These are phyloP conservation scores for Ptilonorhynchus violaceus DNA, from an alignment of 2,113 vertebrate genomes.

Conservation along the genomic window DNA sequence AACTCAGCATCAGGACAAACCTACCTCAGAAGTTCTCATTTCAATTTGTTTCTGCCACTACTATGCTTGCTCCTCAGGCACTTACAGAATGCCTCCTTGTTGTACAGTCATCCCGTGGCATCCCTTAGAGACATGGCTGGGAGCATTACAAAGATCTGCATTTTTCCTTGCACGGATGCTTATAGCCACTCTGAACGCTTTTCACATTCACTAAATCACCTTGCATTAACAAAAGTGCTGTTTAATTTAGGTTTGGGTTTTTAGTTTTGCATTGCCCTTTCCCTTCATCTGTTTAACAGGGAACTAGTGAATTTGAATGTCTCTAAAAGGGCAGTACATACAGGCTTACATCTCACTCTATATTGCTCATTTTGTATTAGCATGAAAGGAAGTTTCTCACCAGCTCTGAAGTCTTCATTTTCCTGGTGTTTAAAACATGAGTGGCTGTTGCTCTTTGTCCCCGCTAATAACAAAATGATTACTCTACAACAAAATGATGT, in stretches of 20 bases:
- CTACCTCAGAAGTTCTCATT: background rate
- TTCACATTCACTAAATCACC: background rate
- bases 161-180: background rate
- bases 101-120: background rate
- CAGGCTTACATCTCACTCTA: background rate
- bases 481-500: rapidly evolving
- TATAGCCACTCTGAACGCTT: background rate
- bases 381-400: background rate
- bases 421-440: background rate
- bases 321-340: background rate
- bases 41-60: background rate
- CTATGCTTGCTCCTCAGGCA: background rate
- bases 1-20: background rate
- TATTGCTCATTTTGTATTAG: background rate
- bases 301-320: background rate
- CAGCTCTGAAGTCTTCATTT: background rate
- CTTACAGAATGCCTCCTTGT: background rate
- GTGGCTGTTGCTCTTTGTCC: background rate
- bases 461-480: background rate
- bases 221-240: background rate
- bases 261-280: background rate
- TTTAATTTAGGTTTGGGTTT: background rate
- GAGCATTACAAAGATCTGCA: background rate
- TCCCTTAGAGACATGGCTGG: background rate
- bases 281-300: background rate